Conservation (phyloP, 2,113 vertebrate species). For the Choloepus hoffmanni region DNA sequence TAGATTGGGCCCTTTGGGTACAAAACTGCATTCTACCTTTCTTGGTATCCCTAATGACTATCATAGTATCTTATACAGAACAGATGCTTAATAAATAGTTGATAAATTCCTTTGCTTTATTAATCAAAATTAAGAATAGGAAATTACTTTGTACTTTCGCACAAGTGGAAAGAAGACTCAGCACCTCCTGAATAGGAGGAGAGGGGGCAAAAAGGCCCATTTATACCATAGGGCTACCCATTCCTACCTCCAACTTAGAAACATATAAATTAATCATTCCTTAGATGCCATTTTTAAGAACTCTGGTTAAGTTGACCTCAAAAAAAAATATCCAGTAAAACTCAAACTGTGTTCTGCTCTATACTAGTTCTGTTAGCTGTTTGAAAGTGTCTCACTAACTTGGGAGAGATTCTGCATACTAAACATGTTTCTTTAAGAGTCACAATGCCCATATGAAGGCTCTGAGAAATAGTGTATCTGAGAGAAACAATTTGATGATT, state of each 20-base stretch:
- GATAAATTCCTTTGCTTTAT: constrained; percentile 76
- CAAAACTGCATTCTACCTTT: constrained; percentile 31
- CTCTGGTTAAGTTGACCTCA: not conserved
- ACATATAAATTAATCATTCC: not conserved
- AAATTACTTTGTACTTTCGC: constrained; percentile 72
- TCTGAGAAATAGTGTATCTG: not conserved
- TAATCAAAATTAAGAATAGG: constrained; percentile 76
- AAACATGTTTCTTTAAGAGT: not conserved
- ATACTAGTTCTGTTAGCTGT: not conserved
- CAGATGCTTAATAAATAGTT: constrained; percentile 79
- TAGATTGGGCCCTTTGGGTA: constrained; percentile 20
- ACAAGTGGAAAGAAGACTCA: constrained; percentile 44
- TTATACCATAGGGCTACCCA: not conserved
- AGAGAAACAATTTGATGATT: not conserved
- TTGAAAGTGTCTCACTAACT: not conserved
- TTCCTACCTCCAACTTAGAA: not conserved
- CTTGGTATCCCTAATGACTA: constrained; percentile 63
- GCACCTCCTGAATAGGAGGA: not conserved
- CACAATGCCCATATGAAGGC: not conserved
- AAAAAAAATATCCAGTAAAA: not conserved
- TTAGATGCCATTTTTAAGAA: not conserved
- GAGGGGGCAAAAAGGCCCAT: not conserved
- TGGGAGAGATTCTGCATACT: not conserved
- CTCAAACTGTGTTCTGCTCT: not conserved
- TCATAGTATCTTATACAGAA: constrained; percentile 52